These are phyloP conservation scores for Paramisgurnus dabryanus DNA, from an alignment of 2,113 vertebrate species.

Conservation along the genomic window DNA sequence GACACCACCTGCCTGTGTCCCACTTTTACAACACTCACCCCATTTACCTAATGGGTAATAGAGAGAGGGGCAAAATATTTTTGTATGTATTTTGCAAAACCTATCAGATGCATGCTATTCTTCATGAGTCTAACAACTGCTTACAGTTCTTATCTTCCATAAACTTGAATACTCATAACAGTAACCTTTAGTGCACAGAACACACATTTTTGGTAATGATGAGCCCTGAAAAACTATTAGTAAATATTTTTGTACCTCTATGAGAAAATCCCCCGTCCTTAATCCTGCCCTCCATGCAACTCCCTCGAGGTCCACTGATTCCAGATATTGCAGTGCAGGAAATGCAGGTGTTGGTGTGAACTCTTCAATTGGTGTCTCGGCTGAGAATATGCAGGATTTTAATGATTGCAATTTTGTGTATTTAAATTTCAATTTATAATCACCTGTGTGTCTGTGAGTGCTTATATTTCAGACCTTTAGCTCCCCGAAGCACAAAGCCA, in stretches of 20 bases:
- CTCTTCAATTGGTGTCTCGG: slow-evolving; percentile 97
- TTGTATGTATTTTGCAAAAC: background rate
- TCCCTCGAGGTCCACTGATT: slow-evolving; percentile 95
- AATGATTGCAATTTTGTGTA: slow-evolving; percentile 39
- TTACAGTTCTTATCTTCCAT: too few relatives aligned
- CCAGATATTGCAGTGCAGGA: slow-evolving; percentile 94
- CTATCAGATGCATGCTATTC: too few relatives aligned
- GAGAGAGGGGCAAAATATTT: background rate
- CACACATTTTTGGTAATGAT: too few relatives aligned
- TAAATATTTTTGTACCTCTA: slow-evolving; percentile 66
- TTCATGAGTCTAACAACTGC: too few relatives aligned
- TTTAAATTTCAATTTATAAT: background rate
- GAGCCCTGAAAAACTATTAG: background rate
- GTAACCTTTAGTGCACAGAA: too few relatives aligned
- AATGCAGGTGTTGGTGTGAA: slow-evolving; percentile 96
- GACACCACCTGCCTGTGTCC: slow-evolving; percentile 96
- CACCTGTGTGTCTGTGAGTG: background rate
- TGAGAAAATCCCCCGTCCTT: slow-evolving; percentile 79
- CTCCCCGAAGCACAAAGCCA: slow-evolving; percentile 85
- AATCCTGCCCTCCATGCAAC: slow-evolving; percentile 96
- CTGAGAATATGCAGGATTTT: slow-evolving; percentile 64
- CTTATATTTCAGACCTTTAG: slow-evolving; percentile 77
- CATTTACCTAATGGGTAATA: slow-evolving; percentile 83
- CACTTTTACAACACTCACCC: slow-evolving; percentile 94
- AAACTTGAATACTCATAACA: too few relatives aligned